These are phyloP conservation scores for Picus viridis DNA, from an alignment of 2,797 vertebrate genomes.

Conservation along the genomic window DNA sequence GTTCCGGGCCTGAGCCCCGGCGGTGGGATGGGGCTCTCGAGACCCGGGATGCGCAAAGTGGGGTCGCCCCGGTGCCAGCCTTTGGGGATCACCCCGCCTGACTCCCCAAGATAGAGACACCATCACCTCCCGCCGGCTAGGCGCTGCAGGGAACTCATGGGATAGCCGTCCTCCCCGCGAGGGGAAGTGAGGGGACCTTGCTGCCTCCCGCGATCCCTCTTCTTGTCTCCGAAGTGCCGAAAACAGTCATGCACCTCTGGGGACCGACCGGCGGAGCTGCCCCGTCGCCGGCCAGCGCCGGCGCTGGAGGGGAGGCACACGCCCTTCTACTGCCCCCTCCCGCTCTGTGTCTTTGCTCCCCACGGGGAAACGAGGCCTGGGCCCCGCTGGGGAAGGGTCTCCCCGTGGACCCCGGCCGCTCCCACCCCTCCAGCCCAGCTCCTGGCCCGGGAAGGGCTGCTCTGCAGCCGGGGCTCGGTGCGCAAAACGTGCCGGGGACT, in stretches of 20 bases:
- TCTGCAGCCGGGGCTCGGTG: not conserved
- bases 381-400: not conserved
- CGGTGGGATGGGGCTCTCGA: not conserved
- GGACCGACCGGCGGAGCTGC: not conserved
- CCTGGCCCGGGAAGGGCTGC: not conserved
- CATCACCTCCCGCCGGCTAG: not conserved
- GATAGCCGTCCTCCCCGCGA: not conserved
- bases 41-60: not conserved
- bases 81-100: too few relatives aligned
- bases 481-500: slow-evolving; percentile 38
- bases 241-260: not conserved
- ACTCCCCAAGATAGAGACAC: not conserved
- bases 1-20: not conserved
- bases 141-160: not conserved
- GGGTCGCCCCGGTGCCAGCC: not conserved
- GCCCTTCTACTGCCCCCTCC: not conserved
- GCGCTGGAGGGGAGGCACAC: not conserved
- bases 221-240: not conserved
- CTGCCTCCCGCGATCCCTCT: not conserved
- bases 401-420: not conserved
- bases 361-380: not conserved
- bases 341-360: not conserved
- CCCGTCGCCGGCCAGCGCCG: not conserved
- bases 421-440: not conserved
- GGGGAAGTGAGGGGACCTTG: not conserved